These are phyloP conservation scores for Conops quadrifasciatus DNA, from an alignment of 2,888 invertebrate species.

Conservation along the genomic window DNA sequence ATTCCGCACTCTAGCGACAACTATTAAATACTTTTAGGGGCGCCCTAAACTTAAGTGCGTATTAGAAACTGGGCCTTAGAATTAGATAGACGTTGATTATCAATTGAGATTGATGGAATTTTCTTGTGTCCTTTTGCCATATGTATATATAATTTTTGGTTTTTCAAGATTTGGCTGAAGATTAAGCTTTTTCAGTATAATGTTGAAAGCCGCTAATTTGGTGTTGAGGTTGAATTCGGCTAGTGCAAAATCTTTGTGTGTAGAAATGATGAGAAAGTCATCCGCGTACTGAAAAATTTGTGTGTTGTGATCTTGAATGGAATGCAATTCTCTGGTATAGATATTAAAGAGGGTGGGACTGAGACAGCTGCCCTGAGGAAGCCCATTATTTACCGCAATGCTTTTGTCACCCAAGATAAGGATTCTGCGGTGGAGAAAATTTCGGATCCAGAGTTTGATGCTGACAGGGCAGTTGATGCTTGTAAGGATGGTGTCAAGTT, in stretches of 20 bases:
- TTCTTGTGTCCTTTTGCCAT: background rate
- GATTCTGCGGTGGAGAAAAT: conserved; percentile 9
- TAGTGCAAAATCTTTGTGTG: background rate
- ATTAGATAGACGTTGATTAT: background rate
- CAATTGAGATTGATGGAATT: background rate
- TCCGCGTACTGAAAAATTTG: conserved; percentile 35
- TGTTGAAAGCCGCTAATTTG: background rate
- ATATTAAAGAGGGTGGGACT: conserved; percentile 28
- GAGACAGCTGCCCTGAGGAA: conserved; percentile 33
- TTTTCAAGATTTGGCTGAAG: background rate
- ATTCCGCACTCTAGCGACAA: no score
- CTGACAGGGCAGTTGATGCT: background rate
- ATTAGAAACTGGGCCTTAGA: no score
- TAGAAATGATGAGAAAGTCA: conserved; percentile 28
- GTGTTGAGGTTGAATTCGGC: background rate
- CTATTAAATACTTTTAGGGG: no score
- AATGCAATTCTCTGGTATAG: conserved; percentile 24
- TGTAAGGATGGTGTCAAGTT: background rate
- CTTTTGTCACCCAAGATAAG: conserved; percentile 4
- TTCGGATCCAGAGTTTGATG: conserved; percentile 10
- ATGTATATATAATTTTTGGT: background rate
- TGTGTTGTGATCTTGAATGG: conserved; percentile 7
- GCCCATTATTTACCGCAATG: conserved; percentile 18
- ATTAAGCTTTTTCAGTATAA: background rate
- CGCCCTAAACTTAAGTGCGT: no score